Evolutionary conservation across 1,140 invertebrate genomes (phyloP), one percentile per base, ranked within the genome.

Genomic region (Cydia splendana): DNA sequence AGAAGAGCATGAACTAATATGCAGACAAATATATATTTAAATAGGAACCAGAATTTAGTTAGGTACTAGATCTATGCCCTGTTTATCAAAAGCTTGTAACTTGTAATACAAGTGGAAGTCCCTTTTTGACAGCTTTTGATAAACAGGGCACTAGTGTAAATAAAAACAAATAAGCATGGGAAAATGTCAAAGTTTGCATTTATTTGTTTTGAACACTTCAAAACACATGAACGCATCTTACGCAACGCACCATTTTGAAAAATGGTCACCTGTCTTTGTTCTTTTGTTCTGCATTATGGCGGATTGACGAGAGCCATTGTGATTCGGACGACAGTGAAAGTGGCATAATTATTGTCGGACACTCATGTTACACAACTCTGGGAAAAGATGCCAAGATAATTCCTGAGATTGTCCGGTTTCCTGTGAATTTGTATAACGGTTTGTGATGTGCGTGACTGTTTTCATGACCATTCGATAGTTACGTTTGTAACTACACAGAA

Each of bases 241-340:
- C 67, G n/a, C 67, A 71, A 71, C 67, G 15, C 30, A 38, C 34
- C 15, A 71, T 45, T 71, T 71, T 71, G 67, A 18, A 24, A 71
- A 71, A 71, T 71, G 67, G 67, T 42, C 67, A 71, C 67, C 34
- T 71, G 67, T 42, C 67, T 28, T 71, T 71, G 67, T 71, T 71
- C 67, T 38, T 71, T 71, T 71, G 67, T 71, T 38, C 15, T 38
- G 67, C 67, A 45, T 71, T 38, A 71, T 71, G 38, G 67, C 67
- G 67, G 67, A 67, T 38, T 71, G 67, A 71, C 18, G 67, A 38
- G 34, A 42, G 1, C 67, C 67, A 71, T 71, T 71, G 67, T 71
- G 38, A 71, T 71, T 71, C 67, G 67, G 67, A 38, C 28, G 34
- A 62, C 67, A 38, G 67, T 42, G 67, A 71, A 71, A 71, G 67